Conservation (phyloP, 2,888 invertebrate genomes). For the Trachelus iudaicus region DNA sequence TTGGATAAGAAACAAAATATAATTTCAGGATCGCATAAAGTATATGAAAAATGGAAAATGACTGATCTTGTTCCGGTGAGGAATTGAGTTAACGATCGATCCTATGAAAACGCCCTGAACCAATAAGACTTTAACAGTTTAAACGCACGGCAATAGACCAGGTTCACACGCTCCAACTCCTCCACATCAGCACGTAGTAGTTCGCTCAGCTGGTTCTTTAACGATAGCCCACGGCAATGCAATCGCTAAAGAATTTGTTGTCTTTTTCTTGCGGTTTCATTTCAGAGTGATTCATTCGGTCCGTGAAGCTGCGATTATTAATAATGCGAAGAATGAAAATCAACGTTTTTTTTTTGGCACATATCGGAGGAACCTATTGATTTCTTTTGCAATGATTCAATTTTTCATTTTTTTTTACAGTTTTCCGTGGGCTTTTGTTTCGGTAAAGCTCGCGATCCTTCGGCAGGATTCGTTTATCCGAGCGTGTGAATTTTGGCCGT, state of each 20-base stretch:
- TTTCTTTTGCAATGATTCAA: not conserved
- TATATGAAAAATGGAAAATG: not conserved
- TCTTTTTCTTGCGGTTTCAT: not conserved
- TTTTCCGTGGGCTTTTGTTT: not conserved
- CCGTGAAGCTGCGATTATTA: not conserved
- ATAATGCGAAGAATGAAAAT: not conserved
- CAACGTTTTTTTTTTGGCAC: not conserved
- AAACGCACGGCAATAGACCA: not conserved
- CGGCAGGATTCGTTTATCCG: constrained; percentile 16
- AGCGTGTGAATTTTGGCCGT: constrained; percentile 47
- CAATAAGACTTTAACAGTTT: not conserved
- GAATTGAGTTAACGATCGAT: not conserved
- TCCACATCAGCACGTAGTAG: not conserved
- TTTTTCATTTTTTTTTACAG: not conserved
- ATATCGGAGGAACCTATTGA: not conserved
- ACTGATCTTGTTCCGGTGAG: not conserved
- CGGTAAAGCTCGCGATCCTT: not conserved
- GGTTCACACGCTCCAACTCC: not conserved
- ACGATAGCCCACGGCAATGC: not conserved
- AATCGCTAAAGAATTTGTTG: not conserved
- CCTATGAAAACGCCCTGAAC: not conserved
- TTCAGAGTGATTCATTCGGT: not conserved
- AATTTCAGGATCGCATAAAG: not conserved
- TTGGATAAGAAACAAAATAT: not conserved
- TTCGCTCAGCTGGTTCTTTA: not conserved